phyloP scores from a whole-genome alignment of 2,113 vertebrate genomes.

The Catagonus wagneri region DNA sequence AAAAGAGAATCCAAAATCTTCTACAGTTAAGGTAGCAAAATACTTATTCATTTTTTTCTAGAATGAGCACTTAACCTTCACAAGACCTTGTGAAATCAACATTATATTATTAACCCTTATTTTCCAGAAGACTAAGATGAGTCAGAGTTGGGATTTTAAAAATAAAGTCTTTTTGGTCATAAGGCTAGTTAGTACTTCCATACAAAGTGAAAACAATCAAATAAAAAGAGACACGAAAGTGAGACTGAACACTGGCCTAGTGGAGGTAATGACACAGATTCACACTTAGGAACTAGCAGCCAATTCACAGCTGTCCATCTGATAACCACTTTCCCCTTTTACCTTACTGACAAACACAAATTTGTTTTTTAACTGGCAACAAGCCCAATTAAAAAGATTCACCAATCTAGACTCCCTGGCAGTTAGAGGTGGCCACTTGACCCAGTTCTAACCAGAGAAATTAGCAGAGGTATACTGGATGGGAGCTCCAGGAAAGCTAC shows the following conservation, averaged over 20 bases:
- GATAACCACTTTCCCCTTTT: not conserved
- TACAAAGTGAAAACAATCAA: not conserved
- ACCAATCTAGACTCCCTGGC: not conserved
- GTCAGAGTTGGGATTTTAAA: not conserved
- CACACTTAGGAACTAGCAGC: not conserved
- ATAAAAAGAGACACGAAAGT: not conserved
- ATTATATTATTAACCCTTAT: not conserved
- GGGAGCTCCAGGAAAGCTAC: not conserved
- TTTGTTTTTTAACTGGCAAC: constrained; percentile 8
- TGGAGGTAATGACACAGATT: not conserved
- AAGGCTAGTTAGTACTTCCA: not conserved
- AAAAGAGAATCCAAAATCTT: not conserved
- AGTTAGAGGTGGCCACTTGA: not conserved
- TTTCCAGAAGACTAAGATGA: constrained; percentile 15
- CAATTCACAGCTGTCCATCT: not conserved
- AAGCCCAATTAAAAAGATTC: not conserved
- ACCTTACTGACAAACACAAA: not conserved
- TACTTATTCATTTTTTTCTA: constrained; percentile 1
- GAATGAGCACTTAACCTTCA: not conserved
- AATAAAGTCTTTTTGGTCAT: not conserved
- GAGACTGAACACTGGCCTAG: not conserved
- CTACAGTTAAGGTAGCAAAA: constrained; percentile 32
- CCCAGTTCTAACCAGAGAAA: not conserved
- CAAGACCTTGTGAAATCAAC: constrained; percentile 17
- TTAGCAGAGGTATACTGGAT: not conserved